Percentiles rank a stretch among this genome's conserved stretches.
These are phyloP conservation scores for Onychomys leucogaster DNA, from an alignment of 2,797 vertebrate species.

Conservation along the genomic window DNA sequence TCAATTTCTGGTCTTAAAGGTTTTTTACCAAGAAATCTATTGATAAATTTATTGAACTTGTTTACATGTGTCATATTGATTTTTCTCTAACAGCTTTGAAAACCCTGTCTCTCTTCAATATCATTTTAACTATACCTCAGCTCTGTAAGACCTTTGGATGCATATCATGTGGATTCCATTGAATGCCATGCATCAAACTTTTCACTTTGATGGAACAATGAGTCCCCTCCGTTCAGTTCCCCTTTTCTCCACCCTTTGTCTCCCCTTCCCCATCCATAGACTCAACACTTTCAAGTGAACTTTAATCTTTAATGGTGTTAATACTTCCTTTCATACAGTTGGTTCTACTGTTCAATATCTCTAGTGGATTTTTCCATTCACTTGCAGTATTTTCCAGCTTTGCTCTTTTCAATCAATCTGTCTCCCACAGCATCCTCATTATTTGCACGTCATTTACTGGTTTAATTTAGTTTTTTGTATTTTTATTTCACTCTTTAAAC, in stretches of 20 bases:
- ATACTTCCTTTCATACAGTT: background rate
- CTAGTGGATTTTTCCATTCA: background rate
- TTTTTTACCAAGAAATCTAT: constrained; percentile 2
- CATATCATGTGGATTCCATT: background rate
- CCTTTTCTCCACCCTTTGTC: background rate
- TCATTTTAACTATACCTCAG: background rate
- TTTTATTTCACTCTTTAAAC: background rate
- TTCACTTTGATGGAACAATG: background rate
- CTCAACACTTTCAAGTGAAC: background rate
- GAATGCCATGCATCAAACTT: background rate
- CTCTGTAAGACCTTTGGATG: background rate
- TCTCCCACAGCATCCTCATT: background rate
- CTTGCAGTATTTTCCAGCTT: background rate
- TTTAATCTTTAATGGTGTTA: background rate
- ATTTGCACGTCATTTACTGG: background rate
- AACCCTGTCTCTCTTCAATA: background rate
- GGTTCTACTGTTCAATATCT: background rate
- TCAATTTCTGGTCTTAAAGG: background rate
- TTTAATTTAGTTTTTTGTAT: background rate
- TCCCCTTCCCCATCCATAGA: background rate
- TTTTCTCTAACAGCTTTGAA: background rate
- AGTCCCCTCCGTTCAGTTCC: background rate
- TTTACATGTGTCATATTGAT: background rate
- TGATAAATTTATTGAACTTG: background rate
- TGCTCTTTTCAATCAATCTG: background rate